Conservation (phyloP, 2,888 invertebrate genomes). For the Drosophila sordidula region DNA sequence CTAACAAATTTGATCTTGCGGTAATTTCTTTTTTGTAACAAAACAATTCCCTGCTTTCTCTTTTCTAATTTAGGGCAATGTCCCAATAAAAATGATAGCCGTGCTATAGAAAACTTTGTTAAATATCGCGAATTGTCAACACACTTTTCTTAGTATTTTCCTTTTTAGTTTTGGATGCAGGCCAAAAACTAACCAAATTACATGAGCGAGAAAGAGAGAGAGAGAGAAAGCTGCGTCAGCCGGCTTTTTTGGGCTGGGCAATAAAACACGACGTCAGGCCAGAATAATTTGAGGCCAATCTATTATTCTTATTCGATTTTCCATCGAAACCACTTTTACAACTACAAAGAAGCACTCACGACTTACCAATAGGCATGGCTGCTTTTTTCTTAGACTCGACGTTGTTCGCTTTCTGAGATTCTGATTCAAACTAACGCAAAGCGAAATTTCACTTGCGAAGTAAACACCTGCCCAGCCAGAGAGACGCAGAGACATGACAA, state of each 20-base stretch:
- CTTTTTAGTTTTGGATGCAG: constrained; percentile 42
- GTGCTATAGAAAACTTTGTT: constrained; percentile 8
- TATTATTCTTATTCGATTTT: constrained; percentile 49
- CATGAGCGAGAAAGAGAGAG: background rate
- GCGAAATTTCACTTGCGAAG: constrained; percentile 31
- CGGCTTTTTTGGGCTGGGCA: constrained; percentile 21
- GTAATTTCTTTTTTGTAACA: background rate
- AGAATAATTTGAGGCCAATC: constrained; percentile 18
- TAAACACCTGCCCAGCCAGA: constrained; percentile 40
- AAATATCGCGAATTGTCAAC: constrained; percentile 25
- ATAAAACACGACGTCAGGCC: constrained; percentile 3
- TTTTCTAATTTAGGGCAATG: constrained; percentile 6
- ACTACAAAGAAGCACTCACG: constrained; percentile 22
- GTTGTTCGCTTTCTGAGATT: constrained; percentile 69
- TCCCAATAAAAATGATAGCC: background rate
- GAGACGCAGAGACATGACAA: constrained; percentile 3
- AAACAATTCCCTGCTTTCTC: background rate
- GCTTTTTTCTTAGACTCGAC: constrained; percentile 41
- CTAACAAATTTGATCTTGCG: background rate
- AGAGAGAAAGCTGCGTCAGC: background rate
- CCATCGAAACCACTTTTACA: constrained; percentile 33
- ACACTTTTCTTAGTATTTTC: constrained; percentile 24
- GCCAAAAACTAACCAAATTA: constrained; percentile 44
- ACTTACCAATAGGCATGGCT: constrained; percentile 80
- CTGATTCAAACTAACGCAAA: constrained; percentile 60